Evolutionary conservation across 2,797 vertebrate species (phyloP).

Genomic region (Cynopterus sphinx): DNA sequence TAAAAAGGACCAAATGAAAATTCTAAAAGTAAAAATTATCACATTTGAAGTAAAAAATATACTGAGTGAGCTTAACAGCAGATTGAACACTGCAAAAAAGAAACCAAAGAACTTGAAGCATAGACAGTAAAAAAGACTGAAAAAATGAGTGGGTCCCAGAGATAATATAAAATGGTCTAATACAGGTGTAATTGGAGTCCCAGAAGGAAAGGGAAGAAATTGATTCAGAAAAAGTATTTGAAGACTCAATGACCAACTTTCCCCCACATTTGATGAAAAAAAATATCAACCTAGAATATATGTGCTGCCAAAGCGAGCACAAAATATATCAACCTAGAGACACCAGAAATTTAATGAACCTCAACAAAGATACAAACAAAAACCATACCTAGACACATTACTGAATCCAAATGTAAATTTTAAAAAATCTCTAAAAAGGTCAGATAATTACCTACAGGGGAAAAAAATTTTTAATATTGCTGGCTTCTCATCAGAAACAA

Average conservation of each 20-base stretch:
- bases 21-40: conserved; percentile 41
- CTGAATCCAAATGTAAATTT: background rate
- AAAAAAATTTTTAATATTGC: background rate
- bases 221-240: background rate
- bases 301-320: too few relatives aligned
- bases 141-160: background rate
- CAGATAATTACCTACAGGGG: background rate
- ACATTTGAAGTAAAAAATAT: conserved; percentile 14
- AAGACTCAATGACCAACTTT: background rate
- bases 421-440: conserved; percentile 27
- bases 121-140: background rate
- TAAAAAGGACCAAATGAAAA: conserved; percentile 17
- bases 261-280: background rate
- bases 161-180: background rate
- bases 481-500: conserved; percentile 57
- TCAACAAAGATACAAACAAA: conserved; percentile 52
- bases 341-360: background rate
- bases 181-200: background rate
- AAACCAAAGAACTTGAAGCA: background rate
- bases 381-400: background rate
- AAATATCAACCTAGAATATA: background rate
- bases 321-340: background rate
- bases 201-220: background rate
- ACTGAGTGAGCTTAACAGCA: background rate
- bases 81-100: background rate